Conservation (phyloP, 2,113 vertebrate genomes). For the Scophthalmus maximus region DNA sequence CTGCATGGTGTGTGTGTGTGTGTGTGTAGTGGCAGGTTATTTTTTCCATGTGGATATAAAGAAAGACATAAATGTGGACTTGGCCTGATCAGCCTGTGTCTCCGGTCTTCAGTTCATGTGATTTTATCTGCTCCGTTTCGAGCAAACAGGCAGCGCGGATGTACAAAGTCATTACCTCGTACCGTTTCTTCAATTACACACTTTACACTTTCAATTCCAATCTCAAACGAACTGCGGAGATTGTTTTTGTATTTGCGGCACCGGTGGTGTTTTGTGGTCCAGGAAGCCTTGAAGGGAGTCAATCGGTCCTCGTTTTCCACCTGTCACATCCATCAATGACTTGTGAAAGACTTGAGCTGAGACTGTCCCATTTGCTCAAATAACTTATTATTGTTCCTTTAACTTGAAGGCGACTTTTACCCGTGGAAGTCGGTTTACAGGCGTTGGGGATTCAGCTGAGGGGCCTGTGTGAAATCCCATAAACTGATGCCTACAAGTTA, state of each 20-base stretch:
- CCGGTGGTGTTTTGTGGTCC: constrained; percentile 17
- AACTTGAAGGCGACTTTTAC: neutral
- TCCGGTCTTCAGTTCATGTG: constrained; percentile 8
- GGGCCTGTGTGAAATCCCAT: neutral
- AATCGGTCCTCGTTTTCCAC: constrained; percentile 7
- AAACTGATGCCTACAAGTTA: neutral
- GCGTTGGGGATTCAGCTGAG: neutral
- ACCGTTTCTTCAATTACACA: constrained; percentile 3
- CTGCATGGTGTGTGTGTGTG: constrained; percentile 11
- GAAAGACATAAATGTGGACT: constrained; percentile 23
- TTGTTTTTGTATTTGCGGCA: constrained; percentile 24
- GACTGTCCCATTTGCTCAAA: neutral
- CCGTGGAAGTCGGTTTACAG: neutral
- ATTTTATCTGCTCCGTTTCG: constrained; percentile 14
- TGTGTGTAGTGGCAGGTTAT: constrained; percentile 17
- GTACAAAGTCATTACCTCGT: constrained; percentile 30
- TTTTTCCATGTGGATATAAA: constrained; percentile 26
- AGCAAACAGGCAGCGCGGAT: constrained; percentile 4
- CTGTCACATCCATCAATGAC: neutral
- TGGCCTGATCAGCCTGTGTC: constrained; percentile 12
- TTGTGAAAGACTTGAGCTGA: constrained; percentile 9
- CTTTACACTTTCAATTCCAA: constrained; percentile 30
- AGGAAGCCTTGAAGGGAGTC: constrained; percentile 8
- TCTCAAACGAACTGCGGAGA: constrained; percentile 3
- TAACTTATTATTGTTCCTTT: neutral